Evolutionary conservation across 1,140 invertebrate species (phyloP).

Genomic region (Brachionus asplanchnoidis): DNA sequence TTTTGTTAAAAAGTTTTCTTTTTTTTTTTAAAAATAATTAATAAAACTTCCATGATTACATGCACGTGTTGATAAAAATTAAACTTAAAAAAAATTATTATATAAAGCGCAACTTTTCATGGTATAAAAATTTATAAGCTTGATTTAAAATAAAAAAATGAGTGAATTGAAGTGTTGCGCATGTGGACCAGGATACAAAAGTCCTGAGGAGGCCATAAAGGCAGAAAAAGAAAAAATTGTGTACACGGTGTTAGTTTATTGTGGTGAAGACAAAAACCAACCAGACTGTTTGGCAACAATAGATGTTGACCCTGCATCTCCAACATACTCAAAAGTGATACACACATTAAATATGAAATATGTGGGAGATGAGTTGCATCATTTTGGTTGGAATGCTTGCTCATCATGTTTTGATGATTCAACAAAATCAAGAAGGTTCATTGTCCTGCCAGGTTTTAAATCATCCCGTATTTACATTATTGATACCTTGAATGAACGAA

Average conservation of each 20-base stretch:
- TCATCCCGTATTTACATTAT: slow-evolving; percentile 80
- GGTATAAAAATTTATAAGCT: background rate
- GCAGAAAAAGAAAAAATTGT: slow-evolving; percentile 76
- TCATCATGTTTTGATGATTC: slow-evolving; percentile 74
- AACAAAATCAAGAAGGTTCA: slow-evolving; percentile 65
- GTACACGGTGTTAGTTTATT: slow-evolving; percentile 78
- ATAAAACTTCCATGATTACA: too few relatives aligned
- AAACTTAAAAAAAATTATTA: too few relatives aligned
- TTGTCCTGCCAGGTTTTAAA: slow-evolving; percentile 75
- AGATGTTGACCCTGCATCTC: slow-evolving; percentile 79
- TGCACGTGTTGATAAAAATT: too few relatives aligned
- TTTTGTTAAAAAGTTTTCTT: too few relatives aligned
- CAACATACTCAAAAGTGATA: slow-evolving; percentile 82
- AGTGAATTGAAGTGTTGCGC: background rate
- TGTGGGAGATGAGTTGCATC: slow-evolving; percentile 82
- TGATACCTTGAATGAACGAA: slow-evolving; percentile 68
- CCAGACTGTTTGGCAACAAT: slow-evolving; percentile 83
- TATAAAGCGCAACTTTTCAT: background rate
- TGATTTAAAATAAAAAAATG: background rate
- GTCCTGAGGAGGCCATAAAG: slow-evolving; percentile 72
- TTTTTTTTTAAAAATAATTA: too few relatives aligned
- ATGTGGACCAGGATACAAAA: slow-evolving; percentile 53
- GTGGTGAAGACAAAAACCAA: slow-evolving; percentile 43
- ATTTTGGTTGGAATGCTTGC: slow-evolving; percentile 91
- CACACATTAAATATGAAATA: slow-evolving; percentile 73